phyloP scores from a whole-genome alignment of 2,113 vertebrate species.

The Candoia aspera region DNA sequence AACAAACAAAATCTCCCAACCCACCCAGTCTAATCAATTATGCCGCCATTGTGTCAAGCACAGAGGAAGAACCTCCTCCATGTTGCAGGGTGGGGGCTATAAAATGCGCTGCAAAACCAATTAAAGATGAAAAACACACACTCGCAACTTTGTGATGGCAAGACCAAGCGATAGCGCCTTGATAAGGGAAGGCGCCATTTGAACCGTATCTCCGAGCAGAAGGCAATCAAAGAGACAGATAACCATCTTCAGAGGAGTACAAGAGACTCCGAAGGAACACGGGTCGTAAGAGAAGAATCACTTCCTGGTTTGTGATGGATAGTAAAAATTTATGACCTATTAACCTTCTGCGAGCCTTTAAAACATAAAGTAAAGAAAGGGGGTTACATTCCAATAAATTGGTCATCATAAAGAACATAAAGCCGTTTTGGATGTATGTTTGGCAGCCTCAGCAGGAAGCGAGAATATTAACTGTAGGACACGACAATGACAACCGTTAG shows the following conservation, averaged over 20 bases:
- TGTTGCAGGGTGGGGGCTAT: background rate
- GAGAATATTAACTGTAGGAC: slow-evolving; percentile 40
- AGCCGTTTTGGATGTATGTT: slow-evolving; percentile 20
- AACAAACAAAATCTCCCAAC: too few species aligned
- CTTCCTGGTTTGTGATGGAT: slow-evolving; percentile 70
- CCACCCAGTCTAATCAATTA: background rate
- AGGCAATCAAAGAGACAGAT: slow-evolving; percentile 78
- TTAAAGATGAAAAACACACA: slow-evolving; percentile 62
- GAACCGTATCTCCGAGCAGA: slow-evolving; percentile 76
- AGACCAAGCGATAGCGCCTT: slow-evolving; percentile 79
- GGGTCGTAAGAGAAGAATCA: slow-evolving; percentile 64
- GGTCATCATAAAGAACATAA: slow-evolving; percentile 43
- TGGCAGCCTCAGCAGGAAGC: slow-evolving; percentile 53
- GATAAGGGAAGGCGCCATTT: slow-evolving; percentile 83
- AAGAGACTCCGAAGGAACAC: slow-evolving; percentile 59
- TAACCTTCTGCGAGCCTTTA: slow-evolving; percentile 52
- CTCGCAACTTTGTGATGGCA: slow-evolving; percentile 70
- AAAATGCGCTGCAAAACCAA: slow-evolving; percentile 46
- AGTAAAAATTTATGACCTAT: slow-evolving; percentile 73
- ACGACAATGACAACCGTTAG: background rate
- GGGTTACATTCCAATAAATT: slow-evolving; percentile 53
- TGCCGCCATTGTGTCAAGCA: background rate
- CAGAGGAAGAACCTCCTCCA: slow-evolving; percentile 34
- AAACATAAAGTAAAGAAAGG: slow-evolving; percentile 17
- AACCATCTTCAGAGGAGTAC: slow-evolving; percentile 79